phyloP scores from a whole-genome alignment of 2,797 vertebrate species.

The Rhinichthys osculus region DNA sequence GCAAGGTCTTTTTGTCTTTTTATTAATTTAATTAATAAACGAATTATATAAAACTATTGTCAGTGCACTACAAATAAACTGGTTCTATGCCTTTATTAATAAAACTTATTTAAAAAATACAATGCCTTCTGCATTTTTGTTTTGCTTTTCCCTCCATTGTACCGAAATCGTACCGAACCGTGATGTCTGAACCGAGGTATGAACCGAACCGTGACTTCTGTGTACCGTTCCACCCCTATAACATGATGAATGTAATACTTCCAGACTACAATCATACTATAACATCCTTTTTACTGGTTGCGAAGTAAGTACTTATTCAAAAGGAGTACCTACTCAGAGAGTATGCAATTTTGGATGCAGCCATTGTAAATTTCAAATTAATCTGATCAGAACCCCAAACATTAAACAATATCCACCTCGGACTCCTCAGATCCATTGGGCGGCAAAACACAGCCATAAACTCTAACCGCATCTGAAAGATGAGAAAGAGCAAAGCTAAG shows the following conservation, averaged over 20 bases:
- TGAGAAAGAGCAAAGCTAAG: background rate
- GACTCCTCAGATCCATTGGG: conserved; percentile 84
- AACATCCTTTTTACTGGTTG: background rate
- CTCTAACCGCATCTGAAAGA: conserved; percentile 61
- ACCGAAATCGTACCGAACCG: too few species aligned
- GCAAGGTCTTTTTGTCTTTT: too few species aligned
- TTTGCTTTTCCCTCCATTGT: too few species aligned
- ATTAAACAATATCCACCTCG: conserved; percentile 75
- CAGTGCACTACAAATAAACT: too few species aligned
- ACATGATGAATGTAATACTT: background rate
- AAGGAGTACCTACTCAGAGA: background rate
- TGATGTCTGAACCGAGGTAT: too few species aligned
- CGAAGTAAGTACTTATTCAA: background rate
- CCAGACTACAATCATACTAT: background rate
- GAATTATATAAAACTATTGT: too few species aligned
- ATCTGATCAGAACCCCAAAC: background rate
- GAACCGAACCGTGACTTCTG: too few species aligned
- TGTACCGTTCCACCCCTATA: too few species aligned
- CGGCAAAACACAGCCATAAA: conserved; percentile 81
- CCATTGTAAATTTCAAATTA: background rate
- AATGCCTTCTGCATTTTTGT: too few species aligned
- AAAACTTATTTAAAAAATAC: too few species aligned
- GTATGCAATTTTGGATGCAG: background rate
- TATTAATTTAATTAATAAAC: too few species aligned
- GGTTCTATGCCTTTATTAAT: too few species aligned